These are phyloP conservation scores for Thripadectes ignobilis DNA, from an alignment of 2,797 vertebrate species.

Conservation along the genomic window DNA sequence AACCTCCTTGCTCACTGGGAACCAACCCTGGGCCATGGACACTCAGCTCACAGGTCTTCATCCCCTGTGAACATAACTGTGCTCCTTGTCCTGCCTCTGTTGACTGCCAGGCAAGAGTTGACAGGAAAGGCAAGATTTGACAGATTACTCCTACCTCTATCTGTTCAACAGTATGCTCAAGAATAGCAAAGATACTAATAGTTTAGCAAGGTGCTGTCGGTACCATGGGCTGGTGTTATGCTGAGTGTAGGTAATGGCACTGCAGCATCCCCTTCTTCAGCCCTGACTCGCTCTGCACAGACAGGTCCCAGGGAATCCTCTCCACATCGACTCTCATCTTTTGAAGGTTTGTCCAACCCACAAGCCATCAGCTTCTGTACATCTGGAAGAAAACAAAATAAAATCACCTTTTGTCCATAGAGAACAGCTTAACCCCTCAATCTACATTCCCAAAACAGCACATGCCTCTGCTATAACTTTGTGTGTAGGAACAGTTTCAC, in stretches of 20 bases:
- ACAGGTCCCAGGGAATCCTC: neutral
- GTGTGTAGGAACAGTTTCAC: neutral
- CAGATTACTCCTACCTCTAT: neutral
- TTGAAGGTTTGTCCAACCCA: conserved; percentile 71
- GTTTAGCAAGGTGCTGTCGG: neutral
- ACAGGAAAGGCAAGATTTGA: neutral
- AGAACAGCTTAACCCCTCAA: neutral
- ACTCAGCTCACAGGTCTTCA: neutral
- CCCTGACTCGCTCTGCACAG: neutral
- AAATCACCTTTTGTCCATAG: neutral
- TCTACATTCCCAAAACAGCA: neutral
- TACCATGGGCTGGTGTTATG: conserved; percentile 78
- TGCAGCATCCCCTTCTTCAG: conserved; percentile 34
- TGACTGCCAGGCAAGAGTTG: neutral
- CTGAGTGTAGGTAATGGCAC: conserved; percentile 73
- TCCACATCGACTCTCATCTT: conserved; percentile 49
- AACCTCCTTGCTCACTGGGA: neutral
- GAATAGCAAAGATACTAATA: neutral
- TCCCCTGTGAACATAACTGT: neutral
- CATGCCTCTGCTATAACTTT: neutral
- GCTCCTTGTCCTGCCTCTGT: neutral
- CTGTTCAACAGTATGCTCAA: neutral
- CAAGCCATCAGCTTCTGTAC: conserved; percentile 83
- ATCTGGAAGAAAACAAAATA: conserved; percentile 75
- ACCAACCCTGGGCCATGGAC: neutral